Conservation (phyloP, 2,888 invertebrate species). For the Himalopsyche japonica region DNA sequence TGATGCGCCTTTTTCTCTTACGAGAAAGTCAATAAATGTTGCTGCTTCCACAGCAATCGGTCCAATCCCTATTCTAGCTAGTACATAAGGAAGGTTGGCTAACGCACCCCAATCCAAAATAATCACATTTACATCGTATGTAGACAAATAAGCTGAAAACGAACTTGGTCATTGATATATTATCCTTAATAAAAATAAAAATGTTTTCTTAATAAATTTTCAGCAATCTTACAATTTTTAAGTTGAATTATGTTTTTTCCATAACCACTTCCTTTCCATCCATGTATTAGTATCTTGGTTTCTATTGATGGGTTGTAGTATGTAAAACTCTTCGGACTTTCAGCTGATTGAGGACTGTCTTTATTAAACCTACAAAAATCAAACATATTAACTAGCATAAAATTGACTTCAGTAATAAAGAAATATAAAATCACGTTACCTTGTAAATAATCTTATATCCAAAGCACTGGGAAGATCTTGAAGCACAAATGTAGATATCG, state of each 20-base stretch:
- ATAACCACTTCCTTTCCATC: constrained; percentile 1
- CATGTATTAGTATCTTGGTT: constrained; percentile 15
- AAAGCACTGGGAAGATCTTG: not conserved
- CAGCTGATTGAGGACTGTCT: not conserved
- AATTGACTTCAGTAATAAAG: not conserved
- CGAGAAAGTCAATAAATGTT: constrained; percentile 12
- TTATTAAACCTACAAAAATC: not conserved
- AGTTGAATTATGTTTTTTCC: not conserved
- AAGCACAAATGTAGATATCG: not conserved
- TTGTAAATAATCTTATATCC: constrained; percentile 7
- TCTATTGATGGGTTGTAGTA: not conserved
- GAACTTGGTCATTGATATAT: too few species aligned
- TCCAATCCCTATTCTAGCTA: constrained; percentile 5
- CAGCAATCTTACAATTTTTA: constrained; percentile 12
- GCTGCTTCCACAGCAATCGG: not conserved
- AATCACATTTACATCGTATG: constrained; percentile 29
- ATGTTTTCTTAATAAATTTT: too few species aligned
- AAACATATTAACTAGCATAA: not conserved
- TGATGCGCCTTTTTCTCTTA: not conserved
- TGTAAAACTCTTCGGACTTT: not conserved
- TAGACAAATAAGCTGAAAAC: not conserved
- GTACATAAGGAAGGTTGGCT: constrained; percentile 4
- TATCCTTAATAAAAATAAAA: too few species aligned
- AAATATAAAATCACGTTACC: not conserved
- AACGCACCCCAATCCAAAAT: constrained; percentile 29